Conservation (phyloP, 92 coral and sea anemone genomes). For the Metridium senile region DNA sequence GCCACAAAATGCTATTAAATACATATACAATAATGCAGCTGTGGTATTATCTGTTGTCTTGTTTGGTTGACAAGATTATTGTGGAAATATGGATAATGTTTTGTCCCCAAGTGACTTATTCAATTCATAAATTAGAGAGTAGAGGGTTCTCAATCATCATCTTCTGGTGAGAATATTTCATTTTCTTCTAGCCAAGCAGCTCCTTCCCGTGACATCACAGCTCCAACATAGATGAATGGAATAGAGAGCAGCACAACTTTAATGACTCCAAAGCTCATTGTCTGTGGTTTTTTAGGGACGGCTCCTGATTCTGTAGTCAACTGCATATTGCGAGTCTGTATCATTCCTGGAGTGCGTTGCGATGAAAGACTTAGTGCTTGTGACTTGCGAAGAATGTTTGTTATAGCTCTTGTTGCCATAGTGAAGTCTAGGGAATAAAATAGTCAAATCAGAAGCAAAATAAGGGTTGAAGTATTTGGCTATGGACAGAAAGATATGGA, state of each 20-base stretch:
- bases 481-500: too few relatives aligned
- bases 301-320: slow-evolving; percentile 51
- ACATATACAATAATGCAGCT: too few relatives aligned
- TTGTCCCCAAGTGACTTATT: too few relatives aligned
- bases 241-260: slow-evolving; percentile 53
- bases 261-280: slow-evolving; percentile 55
- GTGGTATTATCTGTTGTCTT: too few relatives aligned
- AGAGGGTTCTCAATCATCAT: slow-evolving; percentile 57
- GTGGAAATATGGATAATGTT: too few relatives aligned
- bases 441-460: neutral
- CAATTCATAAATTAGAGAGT: too few relatives aligned
- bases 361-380: neutral
- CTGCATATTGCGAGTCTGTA: slow-evolving; percentile 11
- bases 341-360: neutral
- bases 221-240: slow-evolving; percentile 74
- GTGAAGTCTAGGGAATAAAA: neutral
- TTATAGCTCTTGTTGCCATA: slow-evolving; percentile 18
- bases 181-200: slow-evolving; percentile 92
- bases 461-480: too few relatives aligned
- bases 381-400: slow-evolving; percentile 7
- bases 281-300: slow-evolving; percentile 60
- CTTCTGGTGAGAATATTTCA: slow-evolving; percentile 87
- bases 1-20: too few relatives aligned
- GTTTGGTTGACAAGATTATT: too few relatives aligned
- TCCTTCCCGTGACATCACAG: slow-evolving; percentile 78